phyloP scores from a whole-genome alignment of 2,113 vertebrate species.

The Syngnathus scovelli region DNA sequence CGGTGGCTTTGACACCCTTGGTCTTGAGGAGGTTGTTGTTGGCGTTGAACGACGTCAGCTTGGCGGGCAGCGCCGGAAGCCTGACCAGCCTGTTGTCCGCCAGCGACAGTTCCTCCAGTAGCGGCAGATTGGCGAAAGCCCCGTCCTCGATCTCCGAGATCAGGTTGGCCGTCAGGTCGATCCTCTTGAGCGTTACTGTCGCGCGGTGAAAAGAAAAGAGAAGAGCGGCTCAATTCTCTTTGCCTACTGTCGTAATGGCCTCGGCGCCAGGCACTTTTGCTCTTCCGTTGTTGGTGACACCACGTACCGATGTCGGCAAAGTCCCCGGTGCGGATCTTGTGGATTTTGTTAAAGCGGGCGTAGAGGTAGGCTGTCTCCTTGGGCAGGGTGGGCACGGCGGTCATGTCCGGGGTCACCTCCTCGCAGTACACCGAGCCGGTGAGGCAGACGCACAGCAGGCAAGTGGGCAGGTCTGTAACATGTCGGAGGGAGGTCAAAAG shows the following conservation, averaged over 20 bases:
- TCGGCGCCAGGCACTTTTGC: background rate
- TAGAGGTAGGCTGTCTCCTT: constrained; percentile 94
- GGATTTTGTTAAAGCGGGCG: constrained; percentile 93
- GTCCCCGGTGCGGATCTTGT: constrained; percentile 82
- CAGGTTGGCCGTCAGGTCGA: constrained; percentile 89
- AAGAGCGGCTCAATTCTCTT: background rate
- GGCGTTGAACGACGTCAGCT: constrained; percentile 82
- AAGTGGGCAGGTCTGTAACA: constrained; percentile 84
- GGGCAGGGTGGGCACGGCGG: constrained; percentile 80
- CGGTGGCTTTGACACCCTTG: constrained; percentile 89
- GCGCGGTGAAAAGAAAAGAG: background rate
- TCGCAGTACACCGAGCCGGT: constrained; percentile 96
- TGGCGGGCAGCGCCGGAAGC: constrained; percentile 87
- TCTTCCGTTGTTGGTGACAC: background rate
- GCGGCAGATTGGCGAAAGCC: constrained; percentile 82
- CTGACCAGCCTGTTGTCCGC: constrained; percentile 86
- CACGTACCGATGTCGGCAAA: constrained; percentile 86
- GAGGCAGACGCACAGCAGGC: constrained; percentile 89
- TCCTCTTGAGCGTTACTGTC: constrained; percentile 89
- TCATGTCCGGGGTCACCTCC: constrained; percentile 81
- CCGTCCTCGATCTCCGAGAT: constrained; percentile 95
- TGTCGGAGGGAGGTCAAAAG: too few species aligned
- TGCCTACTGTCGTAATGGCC: too few species aligned
- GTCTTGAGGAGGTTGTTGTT: constrained; percentile 88
- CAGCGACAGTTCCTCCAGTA: constrained; percentile 86